Percentiles rank a stretch among this genome's conserved stretches.
Evolutionary conservation across 2,797 vertebrate genomes (phyloP).

Genomic region (Diglossa cyanea): DNA sequence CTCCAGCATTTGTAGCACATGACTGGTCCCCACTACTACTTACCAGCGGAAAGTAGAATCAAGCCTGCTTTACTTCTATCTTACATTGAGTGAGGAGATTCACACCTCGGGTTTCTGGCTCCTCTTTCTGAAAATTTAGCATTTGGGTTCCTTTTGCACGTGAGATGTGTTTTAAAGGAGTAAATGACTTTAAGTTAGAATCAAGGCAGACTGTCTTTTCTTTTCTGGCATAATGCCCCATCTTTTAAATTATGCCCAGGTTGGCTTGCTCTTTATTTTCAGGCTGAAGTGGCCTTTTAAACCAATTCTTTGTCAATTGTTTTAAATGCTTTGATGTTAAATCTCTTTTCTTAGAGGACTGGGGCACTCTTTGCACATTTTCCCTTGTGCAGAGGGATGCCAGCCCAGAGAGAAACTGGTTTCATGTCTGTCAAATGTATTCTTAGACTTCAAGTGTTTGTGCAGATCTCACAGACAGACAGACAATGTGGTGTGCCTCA

Average conservation of each 20-base stretch:
- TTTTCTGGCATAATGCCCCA: not conserved
- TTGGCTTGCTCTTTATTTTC: not conserved
- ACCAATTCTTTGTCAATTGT: not conserved
- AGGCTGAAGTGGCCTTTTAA: not conserved
- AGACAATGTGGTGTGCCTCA: not conserved
- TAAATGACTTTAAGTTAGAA: not conserved
- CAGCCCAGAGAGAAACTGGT: not conserved
- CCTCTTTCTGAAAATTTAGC: not conserved
- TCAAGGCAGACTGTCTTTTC: not conserved
- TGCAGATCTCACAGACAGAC: not conserved
- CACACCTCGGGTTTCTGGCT: not conserved
- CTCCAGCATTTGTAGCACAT: not conserved
- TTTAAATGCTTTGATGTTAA: not conserved
- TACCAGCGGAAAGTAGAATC: not conserved
- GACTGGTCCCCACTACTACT: not conserved
- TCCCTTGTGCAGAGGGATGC: not conserved
- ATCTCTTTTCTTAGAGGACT: not conserved
- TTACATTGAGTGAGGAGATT: not conserved
- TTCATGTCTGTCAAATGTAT: not conserved
- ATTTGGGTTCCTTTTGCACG: rapidly evolving
- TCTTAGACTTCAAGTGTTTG: not conserved
- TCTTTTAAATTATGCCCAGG: not conserved
- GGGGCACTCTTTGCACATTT: not conserved
- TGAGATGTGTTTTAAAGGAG: not conserved
- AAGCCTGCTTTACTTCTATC: not conserved